Base-by-base conservation (phyloP, 2,888 invertebrate species). In the Scelioninae gen. 1 region DNA sequence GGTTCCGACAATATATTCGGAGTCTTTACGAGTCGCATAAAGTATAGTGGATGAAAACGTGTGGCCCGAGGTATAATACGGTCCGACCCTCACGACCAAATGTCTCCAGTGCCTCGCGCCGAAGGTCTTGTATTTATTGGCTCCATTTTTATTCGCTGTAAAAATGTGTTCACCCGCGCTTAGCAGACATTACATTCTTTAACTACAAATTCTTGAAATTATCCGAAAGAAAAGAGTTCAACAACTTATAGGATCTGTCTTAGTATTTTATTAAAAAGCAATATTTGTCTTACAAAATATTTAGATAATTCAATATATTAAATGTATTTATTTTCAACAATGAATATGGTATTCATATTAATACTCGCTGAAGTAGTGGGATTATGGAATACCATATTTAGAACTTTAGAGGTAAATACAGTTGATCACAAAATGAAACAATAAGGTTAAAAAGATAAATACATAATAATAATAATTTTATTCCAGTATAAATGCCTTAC, bases 71-170 rank as follows among this genome's bases (percentile, higher is more conserved):
- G 74, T 85, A 84, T 85, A 84, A 85, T 63, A 77, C 74, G 62
- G 76, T 80, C 82, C 71, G 83, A 83, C 84, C 82, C 85, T 83
- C 82, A 81, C 83, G 83, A 79, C 83, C 84, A 82, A 84, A 85
- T 83, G 84, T 85, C 85, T 84, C 83, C 83, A 76, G 58, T 68
- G 66, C 63, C 69, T 62, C 63, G 80, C 78, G 74, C 82, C 68
- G 58, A 83, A 80, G 82, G 84, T 84, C 84, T 85, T 84, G 86
- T 88, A 87, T 88, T 88, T 88, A 88, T 88, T 85, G 85, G 83
- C 72, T 72, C 86, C 86, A 87, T 88, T 88, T 88, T 87, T 86
- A 87, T 86, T 79, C 85, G 78, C 83, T 77, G 85, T 86, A 86
- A 87, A 87, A 88, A 87, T 86, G 86, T 87, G 85, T 85, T 87